phyloP scores from a whole-genome alignment of 64 coral and sea anemone genomes.

The Actinia equina region DNA sequence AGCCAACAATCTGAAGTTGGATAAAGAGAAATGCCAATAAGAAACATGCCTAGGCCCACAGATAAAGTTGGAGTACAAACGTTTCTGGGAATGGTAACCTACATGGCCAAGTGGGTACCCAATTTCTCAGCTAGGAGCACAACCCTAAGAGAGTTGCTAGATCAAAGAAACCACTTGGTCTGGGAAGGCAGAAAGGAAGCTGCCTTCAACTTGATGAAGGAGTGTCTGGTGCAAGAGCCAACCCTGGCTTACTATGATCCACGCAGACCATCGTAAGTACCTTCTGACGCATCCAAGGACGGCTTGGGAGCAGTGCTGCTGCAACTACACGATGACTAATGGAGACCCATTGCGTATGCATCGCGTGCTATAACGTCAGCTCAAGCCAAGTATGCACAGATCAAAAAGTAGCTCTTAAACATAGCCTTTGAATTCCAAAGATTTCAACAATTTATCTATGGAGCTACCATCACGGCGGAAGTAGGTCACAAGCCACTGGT shows the following conservation, averaged over 20 bases:
- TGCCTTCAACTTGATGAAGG: too few relatives aligned
- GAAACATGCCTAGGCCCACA: conserved; percentile 22
- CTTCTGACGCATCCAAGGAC: conserved; percentile 35
- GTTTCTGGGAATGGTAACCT: conserved; percentile 50
- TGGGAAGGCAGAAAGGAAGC: too few relatives aligned
- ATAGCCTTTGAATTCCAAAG: conserved; percentile 42
- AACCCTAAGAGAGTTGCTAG: too few relatives aligned
- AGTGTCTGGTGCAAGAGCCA: conserved; percentile 20
- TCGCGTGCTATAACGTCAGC: conserved; percentile 34
- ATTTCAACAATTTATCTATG: conserved; percentile 51
- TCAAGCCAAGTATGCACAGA: conserved; percentile 38
- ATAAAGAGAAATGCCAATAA: conserved; percentile 24
- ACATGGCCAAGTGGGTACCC: conserved; percentile 30
- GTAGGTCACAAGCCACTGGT: conserved; percentile 25
- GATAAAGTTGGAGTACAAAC: conserved; percentile 23
- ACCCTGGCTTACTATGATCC: conserved; percentile 54
- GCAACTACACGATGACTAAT: conserved; percentile 9
- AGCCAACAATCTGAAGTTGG: conserved; percentile 14
- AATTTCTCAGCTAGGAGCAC: too few relatives aligned
- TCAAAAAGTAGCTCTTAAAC: conserved; percentile 37
- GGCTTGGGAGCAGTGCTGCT: conserved; percentile 56
- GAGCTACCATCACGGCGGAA: not conserved
- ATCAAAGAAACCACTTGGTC: too few relatives aligned
- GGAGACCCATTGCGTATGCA: conserved; percentile 51
- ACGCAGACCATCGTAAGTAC: conserved; percentile 24